Percentiles rank a stretch among this genome's conserved stretches.
These are phyloP conservation scores for Blennius ocellaris DNA, from an alignment of 2,113 vertebrate genomes.

Conservation along the genomic window DNA sequence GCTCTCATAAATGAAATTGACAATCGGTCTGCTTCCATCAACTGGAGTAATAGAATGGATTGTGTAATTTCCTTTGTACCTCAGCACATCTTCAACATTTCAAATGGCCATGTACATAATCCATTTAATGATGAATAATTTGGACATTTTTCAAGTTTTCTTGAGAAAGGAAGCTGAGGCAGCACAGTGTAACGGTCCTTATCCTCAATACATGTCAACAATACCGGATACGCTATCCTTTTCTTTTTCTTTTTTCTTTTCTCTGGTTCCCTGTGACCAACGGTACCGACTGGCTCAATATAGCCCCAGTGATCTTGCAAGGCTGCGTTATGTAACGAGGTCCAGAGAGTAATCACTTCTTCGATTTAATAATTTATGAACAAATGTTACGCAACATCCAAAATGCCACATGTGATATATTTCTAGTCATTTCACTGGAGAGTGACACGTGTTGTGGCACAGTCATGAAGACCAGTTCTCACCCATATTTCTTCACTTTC, in stretches of 20 bases:
- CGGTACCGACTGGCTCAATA: constrained; percentile 34
- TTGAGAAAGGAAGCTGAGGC: constrained; percentile 39
- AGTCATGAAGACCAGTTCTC: not conserved
- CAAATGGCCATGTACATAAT: not conserved
- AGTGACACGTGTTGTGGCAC: not conserved
- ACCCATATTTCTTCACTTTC: not conserved
- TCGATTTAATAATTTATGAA: constrained; percentile 59
- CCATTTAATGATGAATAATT: constrained; percentile 46
- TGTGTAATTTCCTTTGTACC: constrained; percentile 52
- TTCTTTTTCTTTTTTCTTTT: not conserved
- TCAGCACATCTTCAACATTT: constrained; percentile 25
- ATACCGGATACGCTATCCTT: constrained; percentile 24
- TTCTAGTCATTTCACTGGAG: not conserved
- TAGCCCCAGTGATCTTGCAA: constrained; percentile 39
- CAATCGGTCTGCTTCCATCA: constrained; percentile 70
- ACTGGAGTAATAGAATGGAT: constrained; percentile 33
- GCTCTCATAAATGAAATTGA: constrained; percentile 75
- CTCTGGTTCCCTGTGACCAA: constrained; percentile 25
- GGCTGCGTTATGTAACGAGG: constrained; percentile 52
- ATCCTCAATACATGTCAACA: constrained; percentile 53
- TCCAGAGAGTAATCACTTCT: constrained; percentile 53
- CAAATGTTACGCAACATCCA: constrained; percentile 61
- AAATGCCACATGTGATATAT: not conserved
- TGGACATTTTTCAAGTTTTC: constrained; percentile 32
- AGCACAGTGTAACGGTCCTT: constrained; percentile 45